Conservation (phyloP, 2,113 vertebrate genomes). For the Aviceda subcristata region DNA sequence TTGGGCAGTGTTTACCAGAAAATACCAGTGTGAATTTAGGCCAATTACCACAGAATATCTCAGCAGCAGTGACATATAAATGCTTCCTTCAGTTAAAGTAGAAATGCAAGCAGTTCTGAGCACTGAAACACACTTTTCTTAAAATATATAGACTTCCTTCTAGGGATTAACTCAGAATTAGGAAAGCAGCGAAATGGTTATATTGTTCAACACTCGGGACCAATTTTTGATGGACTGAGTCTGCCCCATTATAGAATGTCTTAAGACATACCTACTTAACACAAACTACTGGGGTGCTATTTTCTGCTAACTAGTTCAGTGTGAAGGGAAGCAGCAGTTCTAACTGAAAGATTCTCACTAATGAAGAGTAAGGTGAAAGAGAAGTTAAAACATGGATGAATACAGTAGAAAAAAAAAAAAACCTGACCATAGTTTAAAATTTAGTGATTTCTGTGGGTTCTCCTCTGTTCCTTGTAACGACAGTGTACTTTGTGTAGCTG, state of each 20-base stretch:
- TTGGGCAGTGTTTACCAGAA: background rate
- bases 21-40: background rate
- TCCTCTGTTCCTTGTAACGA: accelerated
- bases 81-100: background rate
- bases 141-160: background rate
- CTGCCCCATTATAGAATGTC: background rate
- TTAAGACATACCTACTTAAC: background rate
- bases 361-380: background rate
- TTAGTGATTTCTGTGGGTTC: background rate
- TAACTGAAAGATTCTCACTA: background rate
- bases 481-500: background rate
- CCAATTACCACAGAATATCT: background rate
- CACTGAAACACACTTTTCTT: background rate
- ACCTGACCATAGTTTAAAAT: accelerated
- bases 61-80: too few species aligned
- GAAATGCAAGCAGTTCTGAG: background rate
- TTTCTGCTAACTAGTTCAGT: background rate
- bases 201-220: accelerated
- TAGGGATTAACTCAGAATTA: background rate
- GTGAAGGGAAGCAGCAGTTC: background rate
- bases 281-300: background rate
- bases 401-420: background rate
- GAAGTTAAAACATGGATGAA: background rate
- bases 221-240: background rate
- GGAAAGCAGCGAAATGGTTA: background rate